Conservation (phyloP, 2,888 invertebrate species). For the Agrilus biguttatus region DNA sequence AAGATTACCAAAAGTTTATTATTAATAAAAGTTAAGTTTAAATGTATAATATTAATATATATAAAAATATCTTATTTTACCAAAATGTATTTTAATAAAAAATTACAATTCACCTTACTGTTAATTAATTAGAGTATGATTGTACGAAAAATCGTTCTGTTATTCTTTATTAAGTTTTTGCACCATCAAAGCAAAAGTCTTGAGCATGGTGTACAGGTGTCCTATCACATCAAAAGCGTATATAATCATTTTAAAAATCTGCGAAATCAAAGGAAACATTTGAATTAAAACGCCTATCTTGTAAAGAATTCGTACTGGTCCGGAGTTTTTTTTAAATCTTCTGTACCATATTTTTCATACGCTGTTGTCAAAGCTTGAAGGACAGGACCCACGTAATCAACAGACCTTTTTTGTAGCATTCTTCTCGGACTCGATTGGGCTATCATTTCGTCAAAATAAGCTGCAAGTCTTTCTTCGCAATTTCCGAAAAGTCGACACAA, state of each 20-base stretch:
- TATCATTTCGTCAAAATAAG: conserved; percentile 18
- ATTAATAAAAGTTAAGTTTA: no score
- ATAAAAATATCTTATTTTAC: no score
- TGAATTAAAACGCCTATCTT: conserved; percentile 21
- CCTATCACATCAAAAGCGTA: no score
- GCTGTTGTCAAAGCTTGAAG: conserved; percentile 22
- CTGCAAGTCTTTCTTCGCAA: conserved; percentile 20
- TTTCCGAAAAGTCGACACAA: conserved; percentile 24
- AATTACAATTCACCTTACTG: no score
- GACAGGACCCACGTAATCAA: conserved; percentile 24
- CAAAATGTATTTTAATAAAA: no score
- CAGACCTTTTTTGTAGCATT: conserved; percentile 15
- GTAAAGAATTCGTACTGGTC: conserved; percentile 19
- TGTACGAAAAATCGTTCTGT: no score
- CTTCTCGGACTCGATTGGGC: conserved; percentile 6
- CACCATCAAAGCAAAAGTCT: no score
- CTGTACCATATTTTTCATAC: conserved; percentile 23
- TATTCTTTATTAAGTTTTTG: no score
- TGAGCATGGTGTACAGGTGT: no score
- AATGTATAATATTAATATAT: no score
- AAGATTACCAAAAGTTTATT: not conserved
- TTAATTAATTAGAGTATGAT: no score
- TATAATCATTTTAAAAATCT: conserved; percentile 14
- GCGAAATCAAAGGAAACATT: conserved; percentile 19
- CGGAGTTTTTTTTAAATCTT: conserved; percentile 23